These are phyloP conservation scores for Varanus salvator DNA, from an alignment of 2,113 vertebrate genomes.

Conservation along the genomic window DNA sequence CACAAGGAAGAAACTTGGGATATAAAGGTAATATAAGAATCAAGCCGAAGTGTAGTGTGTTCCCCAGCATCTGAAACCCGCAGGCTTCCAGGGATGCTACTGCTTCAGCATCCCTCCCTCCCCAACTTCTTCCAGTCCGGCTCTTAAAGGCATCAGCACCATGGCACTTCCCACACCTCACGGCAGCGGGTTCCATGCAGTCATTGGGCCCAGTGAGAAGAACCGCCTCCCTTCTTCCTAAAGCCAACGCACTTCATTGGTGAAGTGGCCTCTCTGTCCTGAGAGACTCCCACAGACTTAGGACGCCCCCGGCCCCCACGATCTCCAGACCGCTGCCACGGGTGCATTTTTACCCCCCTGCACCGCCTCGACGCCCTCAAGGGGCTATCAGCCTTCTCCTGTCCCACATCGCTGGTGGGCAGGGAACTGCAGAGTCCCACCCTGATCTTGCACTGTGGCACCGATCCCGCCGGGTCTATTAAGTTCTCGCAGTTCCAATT, in stretches of 20 bases:
- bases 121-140: too few species aligned
- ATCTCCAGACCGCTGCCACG: constrained; percentile 49
- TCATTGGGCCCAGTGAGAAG: too few species aligned
- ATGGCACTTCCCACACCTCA: not conserved
- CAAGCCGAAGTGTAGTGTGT: not conserved
- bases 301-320: constrained; percentile 31
- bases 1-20: too few species aligned
- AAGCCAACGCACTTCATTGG: not conserved
- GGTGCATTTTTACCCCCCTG: not conserved
- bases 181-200: not conserved
- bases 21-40: too few species aligned
- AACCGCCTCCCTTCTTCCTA: not conserved
- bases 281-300: not conserved
- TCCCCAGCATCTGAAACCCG: not conserved
- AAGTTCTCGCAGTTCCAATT: constrained; percentile 65
- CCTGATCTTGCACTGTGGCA: constrained; percentile 60
- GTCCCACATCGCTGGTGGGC: not conserved
- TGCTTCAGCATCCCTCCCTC: not conserved
- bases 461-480: constrained; percentile 63
- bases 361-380: constrained; percentile 30
- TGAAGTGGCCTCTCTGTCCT: not conserved
- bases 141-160: not conserved
- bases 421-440: constrained; percentile 46
- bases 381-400: constrained; percentile 29
- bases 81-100: too few species aligned